These are phyloP conservation scores for Latrodectus elegans DNA, from an alignment of 2,888 invertebrate species.

Conservation along the genomic window DNA sequence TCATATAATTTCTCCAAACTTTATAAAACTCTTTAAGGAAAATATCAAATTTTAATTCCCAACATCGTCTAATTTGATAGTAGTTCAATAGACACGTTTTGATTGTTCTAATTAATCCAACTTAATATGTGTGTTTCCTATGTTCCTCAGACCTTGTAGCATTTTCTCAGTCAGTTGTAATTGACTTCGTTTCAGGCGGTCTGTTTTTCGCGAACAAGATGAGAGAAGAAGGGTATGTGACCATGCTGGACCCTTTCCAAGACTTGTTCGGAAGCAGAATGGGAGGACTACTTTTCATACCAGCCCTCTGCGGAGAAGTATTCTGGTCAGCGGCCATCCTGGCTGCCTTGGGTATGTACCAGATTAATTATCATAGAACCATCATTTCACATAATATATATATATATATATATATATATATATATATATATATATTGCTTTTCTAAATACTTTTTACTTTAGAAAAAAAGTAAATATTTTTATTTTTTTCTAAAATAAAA, in stretches of 20 bases:
- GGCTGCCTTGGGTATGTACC: constrained; percentile 87
- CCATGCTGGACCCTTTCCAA: constrained; percentile 98
- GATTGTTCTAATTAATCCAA: too few species aligned
- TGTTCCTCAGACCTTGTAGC: too few species aligned
- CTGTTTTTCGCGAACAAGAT: constrained; percentile 98
- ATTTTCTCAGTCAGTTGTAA: not conserved
- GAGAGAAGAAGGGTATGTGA: constrained; percentile 97
- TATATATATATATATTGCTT: too few species aligned
- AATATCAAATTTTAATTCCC: too few species aligned
- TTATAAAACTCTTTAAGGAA: too few species aligned
- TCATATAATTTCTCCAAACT: too few species aligned
- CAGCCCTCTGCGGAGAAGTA: constrained; percentile 97
- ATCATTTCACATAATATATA: not conserved
- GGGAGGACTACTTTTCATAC: constrained; percentile 96
- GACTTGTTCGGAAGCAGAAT: constrained; percentile 96
- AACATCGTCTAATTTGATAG: too few species aligned
- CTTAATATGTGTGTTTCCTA: too few species aligned
- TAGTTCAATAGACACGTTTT: too few species aligned
- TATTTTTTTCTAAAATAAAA: too few species aligned
- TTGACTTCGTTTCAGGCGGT: constrained; percentile 81
- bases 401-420: not conserved
- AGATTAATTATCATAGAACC: not conserved
- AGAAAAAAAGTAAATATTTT: too few species aligned
- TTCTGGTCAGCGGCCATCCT: constrained; percentile 99
- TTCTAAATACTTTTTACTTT: too few species aligned